Evolutionary conservation across 2,888 invertebrate species (phyloP).

Genomic region (Hypomecis atomaria): DNA sequence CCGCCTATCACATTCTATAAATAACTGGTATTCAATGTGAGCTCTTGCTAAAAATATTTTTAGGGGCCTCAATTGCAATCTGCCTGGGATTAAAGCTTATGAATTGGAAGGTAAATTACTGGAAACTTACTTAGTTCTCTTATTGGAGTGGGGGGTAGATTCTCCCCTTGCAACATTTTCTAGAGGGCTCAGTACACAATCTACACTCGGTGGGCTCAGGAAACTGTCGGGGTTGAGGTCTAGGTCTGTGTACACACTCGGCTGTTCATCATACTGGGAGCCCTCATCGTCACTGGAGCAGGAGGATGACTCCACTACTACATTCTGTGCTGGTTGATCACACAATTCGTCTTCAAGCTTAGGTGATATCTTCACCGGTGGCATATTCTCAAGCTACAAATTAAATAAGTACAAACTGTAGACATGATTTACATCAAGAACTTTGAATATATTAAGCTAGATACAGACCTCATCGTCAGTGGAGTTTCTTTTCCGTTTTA

Average conservation of each 20-base stretch:
- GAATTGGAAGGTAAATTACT: conserved; percentile 2
- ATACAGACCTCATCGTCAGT: conserved; percentile 77
- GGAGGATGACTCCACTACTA: conserved; percentile 76
- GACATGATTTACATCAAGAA: conserved; percentile 1
- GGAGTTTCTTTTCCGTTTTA: conserved; percentile 78
- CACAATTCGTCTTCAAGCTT: conserved; percentile 60
- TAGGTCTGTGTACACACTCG: conserved; percentile 73
- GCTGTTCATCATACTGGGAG: conserved; percentile 68
- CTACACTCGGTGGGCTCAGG: conserved; percentile 79
- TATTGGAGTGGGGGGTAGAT: conserved; percentile 79
- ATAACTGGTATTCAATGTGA: conserved; percentile 41
- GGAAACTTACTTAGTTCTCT: conserved; percentile 70
- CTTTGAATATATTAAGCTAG: conserved; percentile 30
- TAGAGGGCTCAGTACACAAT: conserved; percentile 77
- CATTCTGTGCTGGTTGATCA: conserved; percentile 71
- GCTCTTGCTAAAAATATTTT: conserved; percentile 46
- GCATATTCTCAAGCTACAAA: conserved; percentile 78
- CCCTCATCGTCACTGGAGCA: conserved; percentile 77
- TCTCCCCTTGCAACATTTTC: conserved; percentile 81
- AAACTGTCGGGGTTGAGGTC: conserved; percentile 79
- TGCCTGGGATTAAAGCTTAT: conserved; percentile 21
- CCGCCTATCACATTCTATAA: conserved; percentile 45
- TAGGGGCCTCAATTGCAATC: conserved; percentile 36
- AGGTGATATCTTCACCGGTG: conserved; percentile 68
- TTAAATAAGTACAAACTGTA: conserved; percentile 32